Conservation (phyloP, 2,113 vertebrate species). For the Leptodactylus fuscus region DNA sequence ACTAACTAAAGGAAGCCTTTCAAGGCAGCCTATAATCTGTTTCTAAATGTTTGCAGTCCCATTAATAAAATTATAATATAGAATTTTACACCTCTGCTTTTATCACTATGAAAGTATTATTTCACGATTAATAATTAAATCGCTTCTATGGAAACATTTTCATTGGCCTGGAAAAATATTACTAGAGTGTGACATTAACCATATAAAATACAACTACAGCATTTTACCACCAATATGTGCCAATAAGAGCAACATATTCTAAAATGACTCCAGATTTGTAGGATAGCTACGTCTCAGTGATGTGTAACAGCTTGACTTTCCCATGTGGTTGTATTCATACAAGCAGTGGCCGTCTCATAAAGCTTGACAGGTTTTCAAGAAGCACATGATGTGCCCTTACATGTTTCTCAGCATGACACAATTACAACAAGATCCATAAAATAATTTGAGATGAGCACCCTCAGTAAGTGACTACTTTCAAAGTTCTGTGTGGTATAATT, state of each 20-base stretch:
- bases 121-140: no score
- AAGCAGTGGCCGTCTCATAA: constrained; percentile 55
- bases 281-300: constrained; percentile 62
- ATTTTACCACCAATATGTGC: constrained; percentile 60
- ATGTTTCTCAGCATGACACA: constrained; percentile 2
- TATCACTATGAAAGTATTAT: no score
- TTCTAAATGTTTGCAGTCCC: no score
- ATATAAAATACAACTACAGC: constrained; percentile 63
- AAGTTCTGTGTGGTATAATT: constrained; percentile 49
- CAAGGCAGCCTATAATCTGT: no score
- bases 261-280: constrained; percentile 60
- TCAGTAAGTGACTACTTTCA: not conserved
- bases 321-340: constrained; percentile 60
- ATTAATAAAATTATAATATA: not conserved
- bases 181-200: not conserved
- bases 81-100: not conserved
- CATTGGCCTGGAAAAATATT: not conserved
- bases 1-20: no score
- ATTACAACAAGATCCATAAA: constrained; percentile 45
- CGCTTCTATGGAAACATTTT: not conserved
- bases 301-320: constrained; percentile 60
- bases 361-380: constrained; percentile 20
- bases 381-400: constrained; percentile 44
- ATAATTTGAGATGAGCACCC: constrained; percentile 17
- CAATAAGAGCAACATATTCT: constrained; percentile 65